These are phyloP conservation scores for Salpingus planirostris DNA, from an alignment of 2,888 invertebrate species.

Conservation along the genomic window DNA sequence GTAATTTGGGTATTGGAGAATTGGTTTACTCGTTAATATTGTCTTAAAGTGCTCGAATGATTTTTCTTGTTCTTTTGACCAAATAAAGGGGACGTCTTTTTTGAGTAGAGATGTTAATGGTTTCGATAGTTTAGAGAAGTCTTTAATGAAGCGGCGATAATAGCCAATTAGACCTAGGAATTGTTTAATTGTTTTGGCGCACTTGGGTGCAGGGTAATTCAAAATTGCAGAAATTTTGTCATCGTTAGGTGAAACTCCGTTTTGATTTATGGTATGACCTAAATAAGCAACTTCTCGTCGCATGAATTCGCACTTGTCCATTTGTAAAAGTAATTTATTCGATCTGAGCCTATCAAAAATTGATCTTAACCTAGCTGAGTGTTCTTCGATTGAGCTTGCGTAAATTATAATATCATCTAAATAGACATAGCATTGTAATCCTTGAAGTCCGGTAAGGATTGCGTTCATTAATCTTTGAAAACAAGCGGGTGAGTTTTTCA, in stretches of 20 bases:
- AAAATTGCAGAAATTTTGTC: slow-evolving; percentile 10
- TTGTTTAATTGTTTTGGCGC: slow-evolving; percentile 12
- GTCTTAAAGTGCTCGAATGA: slow-evolving; percentile 14
- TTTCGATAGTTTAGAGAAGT: slow-evolving; percentile 1
- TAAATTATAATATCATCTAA: slow-evolving; percentile 31
- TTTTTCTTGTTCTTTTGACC: slow-evolving; percentile 11
- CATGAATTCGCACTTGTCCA: slow-evolving; percentile 16
- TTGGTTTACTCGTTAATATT: slow-evolving; percentile 9
- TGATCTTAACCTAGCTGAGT: slow-evolving; percentile 15
- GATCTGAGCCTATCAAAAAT: slow-evolving; percentile 9
- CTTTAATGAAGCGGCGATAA: slow-evolving; percentile 1
- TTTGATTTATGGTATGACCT: slow-evolving; percentile 26
- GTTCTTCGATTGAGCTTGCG: slow-evolving; percentile 20
- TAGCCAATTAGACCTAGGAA: slow-evolving; percentile 25
- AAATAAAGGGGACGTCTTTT: slow-evolving; percentile 11
- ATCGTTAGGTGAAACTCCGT: slow-evolving; percentile 21
- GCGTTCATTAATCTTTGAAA: slow-evolving; percentile 28
- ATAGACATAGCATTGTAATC: slow-evolving; percentile 26
- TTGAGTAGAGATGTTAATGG: background rate
- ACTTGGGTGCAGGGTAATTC: slow-evolving; percentile 9
- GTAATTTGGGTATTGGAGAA: slow-evolving; percentile 20
- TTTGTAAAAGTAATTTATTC: slow-evolving; percentile 13
- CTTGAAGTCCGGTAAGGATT: slow-evolving; percentile 21
- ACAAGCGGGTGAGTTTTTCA: slow-evolving; percentile 24
- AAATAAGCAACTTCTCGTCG: slow-evolving; percentile 24